Evolutionary conservation across 2,797 vertebrate species (phyloP), one percentile per base, ranked within the genome.

Genomic region (Labeo calbasu): DNA sequence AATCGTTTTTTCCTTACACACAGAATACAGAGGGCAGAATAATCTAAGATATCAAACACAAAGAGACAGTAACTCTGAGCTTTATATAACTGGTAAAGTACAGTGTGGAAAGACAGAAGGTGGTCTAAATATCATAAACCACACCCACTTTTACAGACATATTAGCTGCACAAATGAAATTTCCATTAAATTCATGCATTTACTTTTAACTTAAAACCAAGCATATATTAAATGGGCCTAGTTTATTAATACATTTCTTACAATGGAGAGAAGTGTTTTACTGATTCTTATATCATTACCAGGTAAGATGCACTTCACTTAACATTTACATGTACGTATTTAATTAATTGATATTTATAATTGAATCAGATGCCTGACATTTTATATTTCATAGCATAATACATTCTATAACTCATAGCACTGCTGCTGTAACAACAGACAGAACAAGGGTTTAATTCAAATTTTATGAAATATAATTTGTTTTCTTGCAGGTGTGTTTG

Each of bases 211-310:
- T 13, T 55, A 13, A 23, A 59, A 43, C 10, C 53, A 40, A 1
- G 8, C 36, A 14, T 36, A n/a, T n/a, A 61, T n/a, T 8, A 8
- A 8, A 17, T 12, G 2, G 2, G 25, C 5, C 14, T 50, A 72
- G 13, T 48, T 14, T 71, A 71, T 32, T 5, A 19, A 17, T 5
- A 32, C 19, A 21, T 53, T 28, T 51, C 8, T 8, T 15, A 53
- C 32, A 21, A 80, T 80, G 79, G 51, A 70, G 9, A 80, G n/a
- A 80, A 25, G n/a, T 25, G 15, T 70, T 23, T 1, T 80, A 21
- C 14, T 59, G 5, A 19, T 80, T 70, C n/a, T 80, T 25, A 1
- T 69, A 70, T 21, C 36, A 57, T 10, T 51, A 8, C 9, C 28
- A 70, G 79, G 79, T 77, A 77, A 61, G 48, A n/a, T 10, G 8